Evolutionary conservation across 2,113 vertebrate genomes (phyloP), one percentile per base, ranked within the genome.

Genomic region (Cebidichthys violaceus): DNA sequence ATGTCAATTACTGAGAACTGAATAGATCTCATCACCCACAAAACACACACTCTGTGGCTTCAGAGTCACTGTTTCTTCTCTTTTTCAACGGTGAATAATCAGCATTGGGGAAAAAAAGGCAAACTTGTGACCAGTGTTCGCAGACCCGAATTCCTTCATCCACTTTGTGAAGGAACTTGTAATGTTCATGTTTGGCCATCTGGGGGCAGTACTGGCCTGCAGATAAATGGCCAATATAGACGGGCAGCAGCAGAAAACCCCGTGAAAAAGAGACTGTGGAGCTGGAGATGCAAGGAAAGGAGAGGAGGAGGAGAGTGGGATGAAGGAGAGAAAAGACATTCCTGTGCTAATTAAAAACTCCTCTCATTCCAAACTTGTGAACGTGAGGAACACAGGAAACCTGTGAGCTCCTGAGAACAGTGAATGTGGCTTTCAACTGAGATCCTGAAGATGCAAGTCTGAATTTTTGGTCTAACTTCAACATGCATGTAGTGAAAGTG

Each of bases 131-230:
- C 18, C 29, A 71, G 54, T 39, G 57, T 65, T 81, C 50, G 55
- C 59, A 75, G 33, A 86, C 27, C 17, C 43, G n/a, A 14, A 75
- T 77, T 59, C 11, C 29, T 41, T n/a, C 31, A 71, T 65, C 17
- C 71, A 73, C 59, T 27, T 11, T n/a, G 31, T 35, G 39, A 45
- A 43, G 37, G 43, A 57, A 79, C 66, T 66, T 92, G 95, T 90
- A 94, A 94, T 95, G 79, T 69, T 45, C 55, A 9, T 50, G 24
- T 71, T 57, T 83, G 43, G 66, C 93, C 95, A 92, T 92, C n/a
- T 89, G 94, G 91, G 77, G 95, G 93, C 94, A 93, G 86, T 93
- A 90, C 86, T 87, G 83, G 83, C 77, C 89, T 88, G 84, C 86
- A 88, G 79, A 91, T 88, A 82, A 89, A 91, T 84, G 69, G 47